Evolutionary conservation across 2,888 invertebrate species (phyloP).

Genomic region (Meganola albula): DNA sequence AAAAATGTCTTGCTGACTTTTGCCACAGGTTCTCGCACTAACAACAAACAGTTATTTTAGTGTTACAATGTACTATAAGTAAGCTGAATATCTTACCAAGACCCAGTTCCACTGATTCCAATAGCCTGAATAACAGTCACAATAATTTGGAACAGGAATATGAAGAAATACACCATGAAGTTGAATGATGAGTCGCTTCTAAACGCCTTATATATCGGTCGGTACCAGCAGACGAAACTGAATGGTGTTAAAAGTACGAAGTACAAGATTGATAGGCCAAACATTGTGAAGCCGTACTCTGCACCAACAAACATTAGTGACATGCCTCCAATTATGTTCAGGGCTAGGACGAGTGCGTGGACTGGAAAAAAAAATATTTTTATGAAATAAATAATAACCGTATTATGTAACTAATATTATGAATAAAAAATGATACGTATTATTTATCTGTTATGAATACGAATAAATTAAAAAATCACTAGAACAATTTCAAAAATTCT

Average conservation of each 20-base stretch:
- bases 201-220: constrained; percentile 99
- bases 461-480: too few relatives aligned
- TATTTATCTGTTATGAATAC: too few relatives aligned
- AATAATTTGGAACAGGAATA: constrained; percentile 97
- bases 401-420: too few relatives aligned
- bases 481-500: too few relatives aligned
- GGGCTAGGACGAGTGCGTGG: constrained; percentile 89
- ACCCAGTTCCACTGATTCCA: constrained; percentile 90
- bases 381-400: too few relatives aligned
- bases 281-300: constrained; percentile 82
- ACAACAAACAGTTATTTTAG: too few relatives aligned
- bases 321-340: constrained; percentile 92
- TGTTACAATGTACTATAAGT: too few relatives aligned
- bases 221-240: constrained; percentile 99
- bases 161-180: constrained; percentile 99
- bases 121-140: constrained; percentile 92
- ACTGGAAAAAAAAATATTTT: constrained; percentile 81
- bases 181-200: constrained; percentile 99
- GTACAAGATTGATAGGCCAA: constrained; percentile 94
- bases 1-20: too few relatives aligned
- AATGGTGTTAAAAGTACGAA: constrained; percentile 94
- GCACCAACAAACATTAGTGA: constrained; percentile 81
- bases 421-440: too few relatives aligned
- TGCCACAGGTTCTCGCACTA: too few relatives aligned
- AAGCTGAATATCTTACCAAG: too few relatives aligned